Conservation (phyloP, 2,888 invertebrate genomes). For the Phengaris alcon region DNA sequence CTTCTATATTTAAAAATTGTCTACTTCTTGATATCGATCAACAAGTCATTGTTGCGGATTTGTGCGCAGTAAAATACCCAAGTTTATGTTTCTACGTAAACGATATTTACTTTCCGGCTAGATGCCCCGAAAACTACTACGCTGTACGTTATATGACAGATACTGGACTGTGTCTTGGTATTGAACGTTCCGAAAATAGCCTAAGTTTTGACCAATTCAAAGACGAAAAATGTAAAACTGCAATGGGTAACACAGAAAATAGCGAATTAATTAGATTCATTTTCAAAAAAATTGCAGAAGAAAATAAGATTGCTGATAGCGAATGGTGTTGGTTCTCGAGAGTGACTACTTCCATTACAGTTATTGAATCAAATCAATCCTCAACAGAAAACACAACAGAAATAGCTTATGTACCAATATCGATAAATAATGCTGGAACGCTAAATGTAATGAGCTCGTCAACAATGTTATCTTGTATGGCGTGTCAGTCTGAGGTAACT, state of each 20-base stretch:
- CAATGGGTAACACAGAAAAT: constrained; percentile 49
- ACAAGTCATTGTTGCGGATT: constrained; percentile 50
- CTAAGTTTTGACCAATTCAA: constrained; percentile 53
- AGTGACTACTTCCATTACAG: background rate
- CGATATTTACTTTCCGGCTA: constrained; percentile 55
- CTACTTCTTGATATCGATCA: constrained; percentile 55
- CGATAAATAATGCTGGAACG: constrained; percentile 58
- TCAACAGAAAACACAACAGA: constrained; percentile 3
- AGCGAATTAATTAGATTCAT: constrained; percentile 53
- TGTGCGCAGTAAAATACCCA: constrained; percentile 55
- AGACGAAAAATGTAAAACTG: constrained; percentile 50
- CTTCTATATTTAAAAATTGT: constrained; percentile 55
- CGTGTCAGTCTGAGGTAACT: constrained; percentile 57
- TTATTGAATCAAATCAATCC: background rate
- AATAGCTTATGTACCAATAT: constrained; percentile 43
- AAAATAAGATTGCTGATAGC: constrained; percentile 46
- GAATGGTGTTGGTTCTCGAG: constrained; percentile 62
- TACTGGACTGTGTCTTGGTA: constrained; percentile 61
- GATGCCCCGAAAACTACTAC: constrained; percentile 63
- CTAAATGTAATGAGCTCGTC: constrained; percentile 49
- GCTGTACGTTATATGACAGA: constrained; percentile 59
- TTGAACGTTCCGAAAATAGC: constrained; percentile 52
- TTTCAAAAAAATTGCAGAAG: constrained; percentile 57
- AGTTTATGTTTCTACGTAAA: constrained; percentile 66
- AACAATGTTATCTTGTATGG: constrained; percentile 57